Base-by-base conservation (phyloP, 2,888 invertebrate genomes). In the Frankliniella fusca region DNA sequence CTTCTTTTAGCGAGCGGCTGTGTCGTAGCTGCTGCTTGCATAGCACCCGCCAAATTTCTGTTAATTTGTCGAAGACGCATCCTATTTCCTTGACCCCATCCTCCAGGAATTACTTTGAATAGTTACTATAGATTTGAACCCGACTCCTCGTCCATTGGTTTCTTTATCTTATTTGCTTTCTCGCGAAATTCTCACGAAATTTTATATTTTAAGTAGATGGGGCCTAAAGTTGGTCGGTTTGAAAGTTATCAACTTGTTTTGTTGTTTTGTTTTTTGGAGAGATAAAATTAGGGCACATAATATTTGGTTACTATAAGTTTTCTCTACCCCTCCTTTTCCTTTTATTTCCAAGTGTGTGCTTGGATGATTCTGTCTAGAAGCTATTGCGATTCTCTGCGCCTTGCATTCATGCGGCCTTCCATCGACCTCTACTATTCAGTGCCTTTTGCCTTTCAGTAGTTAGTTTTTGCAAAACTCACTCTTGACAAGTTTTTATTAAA, bases 351-450 rank as follows among this genome's bases (percentile, higher is more conserved):
- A 20, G 23, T 70, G 23, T 23, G 20, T 54, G 70, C 11, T 23
- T 12, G 18, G 65, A 65, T 65, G 1, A 3, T 20, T 65, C 18
- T 65, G 20, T 70, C 70, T 70, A 70, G 70, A 70, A 11, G 70
- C 70, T 70, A 11, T 23, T 70, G 70, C 70, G 23, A 70, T 8
- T 70, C 70, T 70, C 23, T 70, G 23, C 70, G 70, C 70, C 70
- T 70, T 70, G 70, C 70, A 70, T 70, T 70, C 70, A 70, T 70
- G 70, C 70, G 70, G 70, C 70, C 70, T 70, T 70, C 70, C 70
- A 70, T 70, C 23, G n/a, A 23, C 23, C 23, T 70, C 70, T 70
- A 70, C 23, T 70, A 23, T 65, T 20, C n/a, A n/a, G n/a, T n/a
- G n/a, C n/a, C n/a, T 70, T 70, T 5, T n/a, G 70, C 15, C 54